Base-by-base conservation (phyloP, 2,888 invertebrate species). In the Netelia virgata region DNA sequence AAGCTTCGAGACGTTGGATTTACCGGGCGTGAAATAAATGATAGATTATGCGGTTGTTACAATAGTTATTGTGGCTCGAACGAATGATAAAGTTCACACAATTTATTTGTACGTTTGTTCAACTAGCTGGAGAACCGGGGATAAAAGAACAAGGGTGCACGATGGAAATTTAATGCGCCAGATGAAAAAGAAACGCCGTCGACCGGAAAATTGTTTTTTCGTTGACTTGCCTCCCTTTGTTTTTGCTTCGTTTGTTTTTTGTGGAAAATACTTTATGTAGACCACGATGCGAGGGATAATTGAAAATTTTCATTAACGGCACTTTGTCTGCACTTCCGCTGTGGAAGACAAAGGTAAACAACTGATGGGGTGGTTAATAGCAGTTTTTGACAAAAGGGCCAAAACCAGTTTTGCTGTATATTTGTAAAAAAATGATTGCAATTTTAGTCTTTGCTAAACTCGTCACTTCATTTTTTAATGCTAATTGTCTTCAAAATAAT, bases 291-390 rank as follows among this genome's bases (percentile, higher is more conserved):
- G 36, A 36, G 36, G 36, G 36, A 6, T 0, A 36, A 76, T 68
- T 83, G 66, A 79, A 53, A 36, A 66, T 83, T 76, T 64, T 76
- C 64, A 80, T 80, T 72, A 61, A 1, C 59, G 68, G 9, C 28
- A 74, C 50, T 70, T 79, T 82, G 82, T 53, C 68, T 16, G 61
- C 59, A 66, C 53, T 82, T 82, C 73, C 82, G 82, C 72, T 55
- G 72, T 53, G 47, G 55, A 53, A 74, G 23, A 18, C 53, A 72
- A 57, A 59, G 68, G 50, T 77, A 68, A 77, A 77, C 36, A 77
- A 68, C 68, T 77, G 68, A 41, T 36, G 36, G 36, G 36, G 36
- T 6, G 36, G 36, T 36, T 36, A 36, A 36, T 36, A 36, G 6
- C 36, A 6, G 36, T 36, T 36, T 36, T 36, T 36, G 36, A 36